Base-by-base conservation (phyloP, 2,888 invertebrate species). In the Bombylius discolor region DNA sequence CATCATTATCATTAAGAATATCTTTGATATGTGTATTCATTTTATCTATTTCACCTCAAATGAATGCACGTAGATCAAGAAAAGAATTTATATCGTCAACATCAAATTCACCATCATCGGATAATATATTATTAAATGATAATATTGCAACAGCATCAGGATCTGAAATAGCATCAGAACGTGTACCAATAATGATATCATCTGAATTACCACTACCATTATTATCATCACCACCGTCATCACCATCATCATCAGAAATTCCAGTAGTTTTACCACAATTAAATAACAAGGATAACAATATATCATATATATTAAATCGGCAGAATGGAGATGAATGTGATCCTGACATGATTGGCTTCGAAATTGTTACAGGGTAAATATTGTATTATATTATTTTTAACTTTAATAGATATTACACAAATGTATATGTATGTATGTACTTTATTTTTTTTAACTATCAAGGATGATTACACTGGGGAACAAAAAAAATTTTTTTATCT, bases 321-420 rank as follows among this genome's bases (percentile, higher is more conserved):
- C 62, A 57, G 56, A 59, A 60, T 52, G 73, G 73, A 59, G 89
- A 88, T 68, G 89, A 89, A 74, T 90, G 90, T 72, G 89, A 90
- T 74, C 81, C 87, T 52, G 90, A 90, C 75, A 87, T 89, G 85
- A 83, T 89, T 66, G 89, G 90, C 64, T 93, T 93, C 74, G 93
- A 93, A 77, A 81, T 94, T 69, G 85, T 92, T 67, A 93, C 92
- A 63, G 93, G 89, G 81, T 81, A 76, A 77, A 55, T 47, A 5
- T 44, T 44, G 5, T 9, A 39, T 39, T 39, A 39, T 9, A 9
- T 39, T 39, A 39, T 9, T 39, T 39, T 9, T 39, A 39, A 9
- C 39, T n/a, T n/a, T n/a, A n/a, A n/a, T n/a, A n/a, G n/a, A n/a
- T n/a, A n/a, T n/a, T n/a, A n/a, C n/a, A n/a, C n/a, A n/a, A n/a